Evolutionary conservation across 1,140 invertebrate genomes (phyloP).

Genomic region (Drosophila sproati): DNA sequence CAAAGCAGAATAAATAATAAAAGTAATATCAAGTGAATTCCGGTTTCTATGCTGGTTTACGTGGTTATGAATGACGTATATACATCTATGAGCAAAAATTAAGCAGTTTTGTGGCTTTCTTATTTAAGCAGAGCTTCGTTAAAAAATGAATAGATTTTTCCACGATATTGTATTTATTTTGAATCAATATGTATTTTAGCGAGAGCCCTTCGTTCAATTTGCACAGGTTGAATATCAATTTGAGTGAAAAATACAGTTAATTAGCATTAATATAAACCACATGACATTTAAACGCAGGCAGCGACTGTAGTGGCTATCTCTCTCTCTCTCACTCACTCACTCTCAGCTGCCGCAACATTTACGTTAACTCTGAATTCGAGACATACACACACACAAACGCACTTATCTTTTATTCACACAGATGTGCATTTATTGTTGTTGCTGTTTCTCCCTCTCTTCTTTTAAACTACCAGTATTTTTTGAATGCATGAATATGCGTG

Average conservation of each 20-base stretch:
- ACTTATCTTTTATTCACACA: constrained; percentile 1
- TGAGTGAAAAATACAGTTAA: constrained; percentile 53
- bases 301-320: constrained; percentile 41
- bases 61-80: constrained; percentile 24
- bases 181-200: constrained; percentile 16
- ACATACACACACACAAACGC: constrained; percentile 23
- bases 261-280: constrained; percentile 63
- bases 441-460: background rate
- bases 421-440: constrained; percentile 5
- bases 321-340: constrained; percentile 18
- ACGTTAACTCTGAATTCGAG: constrained; percentile 27
- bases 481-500: constrained; percentile 25
- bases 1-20: constrained; percentile 5
- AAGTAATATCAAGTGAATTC: constrained; percentile 47
- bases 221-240: constrained; percentile 31
- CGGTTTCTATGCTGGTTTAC: constrained; percentile 43
- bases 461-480: constrained; percentile 26
- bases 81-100: constrained; percentile 9
- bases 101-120: constrained; percentile 39
- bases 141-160: constrained; percentile 9
- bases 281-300: constrained; percentile 55
- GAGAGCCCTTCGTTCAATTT: constrained; percentile 29
- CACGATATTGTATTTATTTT: constrained; percentile 20
- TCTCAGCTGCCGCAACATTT: constrained; percentile 8
- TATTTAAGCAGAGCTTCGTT: background rate